These are phyloP conservation scores for Drosophila cardini DNA, from an alignment of 1,140 invertebrate genomes.

Conservation along the genomic window DNA sequence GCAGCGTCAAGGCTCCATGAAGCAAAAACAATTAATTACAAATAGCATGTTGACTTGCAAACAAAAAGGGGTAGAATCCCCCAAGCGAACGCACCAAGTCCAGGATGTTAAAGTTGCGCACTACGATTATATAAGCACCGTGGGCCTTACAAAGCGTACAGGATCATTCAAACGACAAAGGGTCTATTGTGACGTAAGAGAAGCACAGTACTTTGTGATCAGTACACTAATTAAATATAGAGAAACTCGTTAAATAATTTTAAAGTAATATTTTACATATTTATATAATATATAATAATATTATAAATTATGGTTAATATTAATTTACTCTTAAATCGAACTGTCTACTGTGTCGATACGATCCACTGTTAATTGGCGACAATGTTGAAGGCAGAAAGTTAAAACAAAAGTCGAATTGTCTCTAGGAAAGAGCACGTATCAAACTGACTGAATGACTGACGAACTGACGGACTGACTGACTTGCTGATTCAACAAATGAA, in stretches of 20 bases:
- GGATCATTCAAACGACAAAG: conserved; percentile 7
- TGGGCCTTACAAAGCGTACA: conserved; percentile 7
- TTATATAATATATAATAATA: no score
- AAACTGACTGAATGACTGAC: conserved; percentile 40
- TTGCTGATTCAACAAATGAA: conserved; percentile 58
- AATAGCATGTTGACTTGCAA: conserved; percentile 81
- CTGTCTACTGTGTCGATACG: background rate
- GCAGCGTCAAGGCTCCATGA: conserved; percentile 52
- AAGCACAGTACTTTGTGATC: background rate
- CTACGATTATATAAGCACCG: conserved; percentile 43
- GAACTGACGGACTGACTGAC: conserved; percentile 51
- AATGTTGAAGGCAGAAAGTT: conserved; percentile 51
- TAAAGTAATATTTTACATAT: no score
- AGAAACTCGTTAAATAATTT: no score
- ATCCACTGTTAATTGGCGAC: conserved; percentile 63
- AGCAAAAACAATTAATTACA: conserved; percentile 82
- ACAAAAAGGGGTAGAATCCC: conserved; percentile 60
- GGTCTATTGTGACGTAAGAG: background rate
- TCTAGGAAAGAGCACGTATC: conserved; percentile 50
- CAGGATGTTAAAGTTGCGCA: conserved; percentile 21
- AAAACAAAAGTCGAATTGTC: conserved; percentile 71
- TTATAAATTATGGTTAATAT: no score
- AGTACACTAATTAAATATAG: background rate
- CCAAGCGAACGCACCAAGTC: conserved; percentile 2
- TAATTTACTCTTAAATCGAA: no score